Base-by-base conservation (phyloP, 2,888 invertebrate species). In the Scrobipalpa atriplicella region DNA sequence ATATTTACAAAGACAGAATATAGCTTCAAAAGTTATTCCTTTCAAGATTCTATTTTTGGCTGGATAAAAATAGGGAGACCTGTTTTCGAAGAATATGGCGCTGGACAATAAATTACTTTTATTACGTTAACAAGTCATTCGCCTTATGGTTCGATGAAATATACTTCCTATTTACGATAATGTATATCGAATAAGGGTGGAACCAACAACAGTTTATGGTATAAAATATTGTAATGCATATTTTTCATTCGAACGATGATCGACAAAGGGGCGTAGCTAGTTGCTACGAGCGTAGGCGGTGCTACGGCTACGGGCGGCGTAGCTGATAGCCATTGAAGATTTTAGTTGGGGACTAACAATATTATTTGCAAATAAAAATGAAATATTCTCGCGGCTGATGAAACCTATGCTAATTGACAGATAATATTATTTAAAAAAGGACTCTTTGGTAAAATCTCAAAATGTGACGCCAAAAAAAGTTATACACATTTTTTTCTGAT, bases 231-330 rank as follows among this genome's bases (percentile, higher is more conserved):
- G 29, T 47, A 7, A n/a, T 47, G 16, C 47, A 47, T n/a, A n/a
- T 47, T n/a, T 47, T 47, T 47, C n/a, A 47, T 54, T 21, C 18
- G 29, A 61, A 61, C 64, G 43, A 60, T 19, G 63, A 6, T 18
- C 41, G 51, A 10, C 16, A 62, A 43, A 65, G 64, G 65, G 65
- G 63, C 69, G 68, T 70, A 70, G 63, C 67, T 29, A 29, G 29
- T 29, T 3, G 29, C 29, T 62, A 60, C 62, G 47, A 29, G 63
- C 65, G 69, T 71, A 56, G 68, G 69, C 68, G 67, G 66, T 67
- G 54, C 62, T 62, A 62, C 62, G 51, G 41, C 64, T 56, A 60
- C 62, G 43, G 47, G 66, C 67, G 65, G 66, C 65, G 68, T 65
- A 66, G 66, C 65, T 66, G 67, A 67, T 69, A 68, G n/a, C n/a